Evolutionary conservation across 2,888 invertebrate genomes (phyloP).

Genomic region (Nasonovia ribisnigri): DNA sequence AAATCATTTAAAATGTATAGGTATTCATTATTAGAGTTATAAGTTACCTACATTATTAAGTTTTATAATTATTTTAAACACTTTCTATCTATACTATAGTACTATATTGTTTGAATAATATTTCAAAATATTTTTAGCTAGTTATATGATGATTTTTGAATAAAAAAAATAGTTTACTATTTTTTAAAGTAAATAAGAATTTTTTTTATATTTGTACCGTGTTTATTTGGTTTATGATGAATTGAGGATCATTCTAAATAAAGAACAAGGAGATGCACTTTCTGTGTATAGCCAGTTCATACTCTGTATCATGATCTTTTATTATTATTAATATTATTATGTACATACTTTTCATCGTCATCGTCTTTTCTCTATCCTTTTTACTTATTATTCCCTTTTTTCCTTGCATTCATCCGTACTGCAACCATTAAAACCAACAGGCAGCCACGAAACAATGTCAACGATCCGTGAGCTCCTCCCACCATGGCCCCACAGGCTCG

Average conservation of each 20-base stretch:
- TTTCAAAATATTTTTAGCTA: background rate
- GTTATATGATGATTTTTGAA: background rate
- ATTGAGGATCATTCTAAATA: background rate
- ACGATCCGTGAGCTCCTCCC: conserved; percentile 63
- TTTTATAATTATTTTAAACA: background rate
- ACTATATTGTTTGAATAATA: background rate
- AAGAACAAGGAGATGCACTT: background rate
- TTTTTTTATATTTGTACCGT: background rate
- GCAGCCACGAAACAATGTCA: conserved; percentile 58
- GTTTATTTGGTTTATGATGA: background rate
- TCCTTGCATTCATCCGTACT: background rate
- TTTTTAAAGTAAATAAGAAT: background rate
- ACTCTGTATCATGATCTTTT: background rate
- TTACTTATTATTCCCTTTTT: conserved; percentile 43
- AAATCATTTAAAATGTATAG: background rate
- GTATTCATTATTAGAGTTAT: background rate
- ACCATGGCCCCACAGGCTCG: conserved; percentile 12
- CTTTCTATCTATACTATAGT: background rate
- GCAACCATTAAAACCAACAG: conserved; percentile 57
- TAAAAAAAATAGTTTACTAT: background rate
- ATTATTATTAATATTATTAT: conserved; percentile 45
- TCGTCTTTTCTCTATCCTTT: background rate
- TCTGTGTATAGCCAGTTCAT: background rate
- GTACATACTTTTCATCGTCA: background rate
- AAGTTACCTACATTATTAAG: background rate